Evolutionary conservation across 1,140 invertebrate genomes (phyloP).

Genomic region (Diabrotica undecimpunctata): DNA sequence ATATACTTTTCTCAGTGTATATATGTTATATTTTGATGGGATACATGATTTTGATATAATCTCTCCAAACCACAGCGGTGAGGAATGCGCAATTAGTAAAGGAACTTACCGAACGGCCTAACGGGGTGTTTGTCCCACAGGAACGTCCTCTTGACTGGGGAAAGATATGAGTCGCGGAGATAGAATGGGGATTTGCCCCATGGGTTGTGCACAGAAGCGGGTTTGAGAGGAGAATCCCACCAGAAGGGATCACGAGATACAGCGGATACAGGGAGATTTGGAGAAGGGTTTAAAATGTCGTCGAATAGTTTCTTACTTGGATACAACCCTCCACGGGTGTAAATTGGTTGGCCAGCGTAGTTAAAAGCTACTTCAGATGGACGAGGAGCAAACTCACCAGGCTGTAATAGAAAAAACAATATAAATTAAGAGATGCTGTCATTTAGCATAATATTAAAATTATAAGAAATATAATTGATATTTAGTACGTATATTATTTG

Average conservation of each 20-base stretch:
- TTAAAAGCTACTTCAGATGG: conserved; percentile 65
- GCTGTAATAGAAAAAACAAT: conserved; percentile 37
- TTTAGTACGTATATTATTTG: too few relatives aligned
- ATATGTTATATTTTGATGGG: not conserved
- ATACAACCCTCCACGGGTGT: conserved; percentile 58
- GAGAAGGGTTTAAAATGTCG: conserved; percentile 73
- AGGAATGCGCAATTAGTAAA: conserved; percentile 11
- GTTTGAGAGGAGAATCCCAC: conserved; percentile 73
- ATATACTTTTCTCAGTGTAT: not conserved
- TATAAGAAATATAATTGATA: not conserved
- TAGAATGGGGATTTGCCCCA: conserved; percentile 70
- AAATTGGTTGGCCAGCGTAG: conserved; percentile 68
- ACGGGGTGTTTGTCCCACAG: conserved; percentile 84
- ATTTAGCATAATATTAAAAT: not conserved
- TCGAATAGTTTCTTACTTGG: conserved; percentile 62
- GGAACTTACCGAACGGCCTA: conserved; percentile 73
- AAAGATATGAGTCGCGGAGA: conserved; percentile 80
- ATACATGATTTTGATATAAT: too few relatives aligned
- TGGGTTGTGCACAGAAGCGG: conserved; percentile 60
- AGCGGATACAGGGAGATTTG: conserved; percentile 69
- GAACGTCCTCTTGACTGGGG: conserved; percentile 82
- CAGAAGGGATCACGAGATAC: conserved; percentile 80
- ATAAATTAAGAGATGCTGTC: not conserved
- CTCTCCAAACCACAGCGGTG: too few relatives aligned
- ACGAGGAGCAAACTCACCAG: conserved; percentile 60